These are phyloP conservation scores for Characodon lateralis DNA, from an alignment of 2,797 vertebrate genomes.

Conservation along the genomic window DNA sequence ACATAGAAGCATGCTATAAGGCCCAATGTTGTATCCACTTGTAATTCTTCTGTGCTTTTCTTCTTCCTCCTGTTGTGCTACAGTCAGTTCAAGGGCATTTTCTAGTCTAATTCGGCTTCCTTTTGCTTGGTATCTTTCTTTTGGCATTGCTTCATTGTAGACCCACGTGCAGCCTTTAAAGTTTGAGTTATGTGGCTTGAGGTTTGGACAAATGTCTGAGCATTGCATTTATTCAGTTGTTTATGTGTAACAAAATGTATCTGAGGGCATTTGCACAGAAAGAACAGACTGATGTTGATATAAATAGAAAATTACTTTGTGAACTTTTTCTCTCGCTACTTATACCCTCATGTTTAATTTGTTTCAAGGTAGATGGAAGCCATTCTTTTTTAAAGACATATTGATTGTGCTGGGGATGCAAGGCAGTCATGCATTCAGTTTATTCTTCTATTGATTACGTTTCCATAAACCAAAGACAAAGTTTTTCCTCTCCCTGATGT, in stretches of 20 bases:
- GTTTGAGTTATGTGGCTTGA: constrained; percentile 34
- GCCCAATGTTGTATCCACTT: constrained; percentile 40
- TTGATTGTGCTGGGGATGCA: constrained; percentile 30
- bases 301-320: constrained; percentile 9
- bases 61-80: constrained; percentile 27
- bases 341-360: constrained; percentile 20
- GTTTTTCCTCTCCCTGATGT: constrained; percentile 23
- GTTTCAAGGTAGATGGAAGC: constrained; percentile 1
- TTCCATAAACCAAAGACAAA: constrained; percentile 44
- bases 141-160: constrained; percentile 33
- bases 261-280: constrained; percentile 10
- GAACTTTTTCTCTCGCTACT: constrained; percentile 38
- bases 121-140: constrained; percentile 50
- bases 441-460: constrained; percentile 48
- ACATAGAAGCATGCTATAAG: constrained; percentile 43
- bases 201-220: constrained; percentile 26
- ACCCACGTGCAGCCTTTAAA: constrained; percentile 29
- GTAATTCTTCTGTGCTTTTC: constrained; percentile 20
- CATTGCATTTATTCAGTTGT: constrained; percentile 26
- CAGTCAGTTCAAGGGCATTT: constrained; percentile 26
- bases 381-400: constrained; percentile 41
- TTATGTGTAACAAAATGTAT: constrained; percentile 16
- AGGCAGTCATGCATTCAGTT: constrained; percentile 43
- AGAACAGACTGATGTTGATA: constrained; percentile 11
- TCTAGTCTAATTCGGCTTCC: constrained; percentile 32